phyloP scores from a whole-genome alignment of 64 coral and sea anemone genomes.

The Hydrozoanthus tunicans region DNA sequence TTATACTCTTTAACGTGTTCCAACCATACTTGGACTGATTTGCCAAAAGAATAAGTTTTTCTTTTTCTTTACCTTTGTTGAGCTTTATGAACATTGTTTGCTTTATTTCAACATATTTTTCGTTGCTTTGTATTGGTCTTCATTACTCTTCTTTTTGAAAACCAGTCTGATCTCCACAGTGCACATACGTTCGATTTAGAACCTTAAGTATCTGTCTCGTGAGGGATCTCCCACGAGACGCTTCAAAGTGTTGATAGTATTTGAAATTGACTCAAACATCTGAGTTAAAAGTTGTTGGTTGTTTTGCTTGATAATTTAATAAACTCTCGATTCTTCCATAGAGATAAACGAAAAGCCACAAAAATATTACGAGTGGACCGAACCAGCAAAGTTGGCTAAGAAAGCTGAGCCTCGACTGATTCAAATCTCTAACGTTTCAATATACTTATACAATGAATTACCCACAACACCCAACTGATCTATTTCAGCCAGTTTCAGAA shows the following conservation, averaged over 20 bases:
- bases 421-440: no score
- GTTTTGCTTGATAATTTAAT: constrained; percentile 2
- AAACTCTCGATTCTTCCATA: not conserved
- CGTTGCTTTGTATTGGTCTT: constrained; percentile 43
- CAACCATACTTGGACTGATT: constrained; percentile 52
- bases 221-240: not conserved
- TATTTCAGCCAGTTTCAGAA: no score
- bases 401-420: no score
- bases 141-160: constrained; percentile 45
- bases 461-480: no score
- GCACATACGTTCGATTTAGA: not conserved
- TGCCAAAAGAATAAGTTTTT: constrained; percentile 55
- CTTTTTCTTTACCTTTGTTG: constrained; percentile 16
- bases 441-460: no score
- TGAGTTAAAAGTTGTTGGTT: constrained; percentile 18
- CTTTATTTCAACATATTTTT: constrained; percentile 15
- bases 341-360: not conserved
- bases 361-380: no score
- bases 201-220: not conserved
- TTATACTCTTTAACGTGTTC: constrained; percentile 44
- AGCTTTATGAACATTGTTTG: constrained; percentile 20
- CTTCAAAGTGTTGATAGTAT: not conserved
- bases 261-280: constrained; percentile 5
- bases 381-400: no score
- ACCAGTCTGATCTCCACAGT: not conserved